A percentile compares a stretch with the other conserved stretches of the same genome.
Evolutionary conservation across 2,113 vertebrate genomes (phyloP).

Genomic region (Sinocyclocheilus grahami): DNA sequence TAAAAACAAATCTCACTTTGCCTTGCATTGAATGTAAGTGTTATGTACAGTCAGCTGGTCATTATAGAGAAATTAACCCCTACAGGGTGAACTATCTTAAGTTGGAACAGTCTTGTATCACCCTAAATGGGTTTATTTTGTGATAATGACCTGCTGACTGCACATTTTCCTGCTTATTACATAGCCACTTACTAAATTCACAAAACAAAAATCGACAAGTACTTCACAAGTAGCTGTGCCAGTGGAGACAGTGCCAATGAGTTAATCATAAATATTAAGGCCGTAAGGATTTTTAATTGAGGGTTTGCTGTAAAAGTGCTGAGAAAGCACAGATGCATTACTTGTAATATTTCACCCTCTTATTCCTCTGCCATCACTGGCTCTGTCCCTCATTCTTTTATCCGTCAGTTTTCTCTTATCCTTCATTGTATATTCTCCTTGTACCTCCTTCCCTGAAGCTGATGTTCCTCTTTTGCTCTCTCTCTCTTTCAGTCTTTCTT

Average conservation of each 20-base stretch:
- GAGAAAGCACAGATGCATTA: background rate
- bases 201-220: background rate
- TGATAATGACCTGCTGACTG: background rate
- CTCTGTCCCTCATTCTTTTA: constrained; percentile 1
- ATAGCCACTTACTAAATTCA: background rate
- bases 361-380: background rate
- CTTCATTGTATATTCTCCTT: constrained; percentile 25
- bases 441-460: constrained; percentile 8
- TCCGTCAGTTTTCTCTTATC: background rate
- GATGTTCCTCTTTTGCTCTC: background rate
- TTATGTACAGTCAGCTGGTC: background rate
- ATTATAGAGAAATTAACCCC: background rate
- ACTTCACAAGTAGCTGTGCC: background rate
- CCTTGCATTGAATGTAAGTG: background rate
- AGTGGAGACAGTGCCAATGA: background rate
- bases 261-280: constrained; percentile 14
- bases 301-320: constrained; percentile 17
- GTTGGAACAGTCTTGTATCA: background rate
- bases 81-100: background rate
- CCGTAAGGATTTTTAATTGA: constrained; percentile 10
- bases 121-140: background rate
- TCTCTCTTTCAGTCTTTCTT: constrained; percentile 6
- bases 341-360: background rate
- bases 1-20: too few relatives aligned
- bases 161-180: background rate